Percentiles rank a stretch among this genome's conserved stretches.
Evolutionary conservation across 2,113 vertebrate genomes (phyloP).

Genomic region (Xyliphius kryptos): DNA sequence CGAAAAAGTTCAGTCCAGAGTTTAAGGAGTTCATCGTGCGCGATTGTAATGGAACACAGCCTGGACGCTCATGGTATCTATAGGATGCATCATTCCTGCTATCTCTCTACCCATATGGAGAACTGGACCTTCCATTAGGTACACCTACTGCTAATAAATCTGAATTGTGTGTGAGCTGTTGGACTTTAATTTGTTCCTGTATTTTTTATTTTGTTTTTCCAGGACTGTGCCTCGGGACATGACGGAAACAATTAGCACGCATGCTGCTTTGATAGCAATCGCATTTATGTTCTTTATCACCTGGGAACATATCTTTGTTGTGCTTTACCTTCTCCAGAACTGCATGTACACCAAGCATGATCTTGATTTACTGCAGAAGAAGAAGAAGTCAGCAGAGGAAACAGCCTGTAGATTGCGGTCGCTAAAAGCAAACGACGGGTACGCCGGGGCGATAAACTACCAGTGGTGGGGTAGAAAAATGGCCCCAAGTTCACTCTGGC

Average conservation of each 20-base stretch:
- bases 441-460: slow-evolving; percentile 19
- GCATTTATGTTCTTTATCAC: slow-evolving; percentile 28
- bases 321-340: slow-evolving; percentile 10
- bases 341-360: background rate
- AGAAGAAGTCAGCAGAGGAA: slow-evolving; percentile 12
- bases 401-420: slow-evolving; percentile 8
- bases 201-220: slow-evolving; percentile 13
- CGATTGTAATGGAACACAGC: slow-evolving; percentile 29
- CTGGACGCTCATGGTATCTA: slow-evolving; percentile 22
- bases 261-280: slow-evolving; percentile 27
- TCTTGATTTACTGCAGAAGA: slow-evolving; percentile 18
- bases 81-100: slow-evolving; percentile 16
- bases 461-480: slow-evolving; percentile 15
- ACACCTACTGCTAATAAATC: slow-evolving; percentile 33
- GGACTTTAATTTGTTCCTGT: too few relatives aligned
- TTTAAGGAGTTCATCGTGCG: slow-evolving; percentile 40
- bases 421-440: background rate
- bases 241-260: slow-evolving; percentile 27
- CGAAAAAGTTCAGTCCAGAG: slow-evolving; percentile 39
- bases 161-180: slow-evolving; percentile 7
- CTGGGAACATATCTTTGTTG: slow-evolving; percentile 15
- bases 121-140: slow-evolving; percentile 16
- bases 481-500: slow-evolving; percentile 8
- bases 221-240: slow-evolving; percentile 8
- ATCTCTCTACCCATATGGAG: slow-evolving; percentile 21